phyloP scores from a whole-genome alignment of 2,888 invertebrate species.

The Tyria jacobaeae region DNA sequence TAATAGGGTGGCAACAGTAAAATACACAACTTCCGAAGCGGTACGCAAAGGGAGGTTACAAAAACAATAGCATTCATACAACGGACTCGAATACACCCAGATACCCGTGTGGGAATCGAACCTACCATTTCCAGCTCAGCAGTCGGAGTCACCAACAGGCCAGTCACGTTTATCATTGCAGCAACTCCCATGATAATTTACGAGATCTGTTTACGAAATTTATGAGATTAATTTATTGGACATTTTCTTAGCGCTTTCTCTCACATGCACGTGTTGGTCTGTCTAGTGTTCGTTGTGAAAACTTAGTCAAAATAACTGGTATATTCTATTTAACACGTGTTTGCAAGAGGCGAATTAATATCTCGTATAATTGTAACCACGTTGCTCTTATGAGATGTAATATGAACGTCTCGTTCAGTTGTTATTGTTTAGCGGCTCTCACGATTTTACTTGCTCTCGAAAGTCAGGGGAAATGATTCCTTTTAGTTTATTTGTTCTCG shows the following conservation, averaged over 20 bases:
- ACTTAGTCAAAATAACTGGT: constrained; percentile 24
- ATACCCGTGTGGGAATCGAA: too few species aligned
- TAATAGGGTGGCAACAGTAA: too few species aligned
- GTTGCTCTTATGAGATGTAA: constrained; percentile 48
- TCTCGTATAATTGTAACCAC: constrained; percentile 30
- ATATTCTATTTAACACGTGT: constrained; percentile 45
- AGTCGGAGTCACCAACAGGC: too few species aligned
- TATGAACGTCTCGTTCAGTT: constrained; percentile 41
- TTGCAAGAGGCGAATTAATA: constrained; percentile 36
- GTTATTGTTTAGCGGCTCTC: constrained; percentile 74
- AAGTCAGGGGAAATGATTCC: constrained; percentile 75
- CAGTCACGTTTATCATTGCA: too few species aligned
- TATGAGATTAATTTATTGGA: background rate
- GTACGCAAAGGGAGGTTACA: too few species aligned
- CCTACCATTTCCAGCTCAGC: too few species aligned
- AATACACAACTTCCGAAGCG: too few species aligned
- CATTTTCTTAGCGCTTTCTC: background rate
- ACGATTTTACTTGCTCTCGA: constrained; percentile 81
- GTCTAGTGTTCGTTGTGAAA: constrained; percentile 8
- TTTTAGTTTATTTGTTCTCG: constrained; percentile 57
- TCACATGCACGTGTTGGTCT: background rate
- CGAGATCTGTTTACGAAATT: too few species aligned
- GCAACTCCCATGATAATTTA: too few species aligned
- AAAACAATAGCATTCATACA: too few species aligned
- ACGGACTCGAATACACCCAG: too few species aligned